Evolutionary conservation across 2,888 invertebrate genomes (phyloP).

Genomic region (Metellina segmentata): DNA sequence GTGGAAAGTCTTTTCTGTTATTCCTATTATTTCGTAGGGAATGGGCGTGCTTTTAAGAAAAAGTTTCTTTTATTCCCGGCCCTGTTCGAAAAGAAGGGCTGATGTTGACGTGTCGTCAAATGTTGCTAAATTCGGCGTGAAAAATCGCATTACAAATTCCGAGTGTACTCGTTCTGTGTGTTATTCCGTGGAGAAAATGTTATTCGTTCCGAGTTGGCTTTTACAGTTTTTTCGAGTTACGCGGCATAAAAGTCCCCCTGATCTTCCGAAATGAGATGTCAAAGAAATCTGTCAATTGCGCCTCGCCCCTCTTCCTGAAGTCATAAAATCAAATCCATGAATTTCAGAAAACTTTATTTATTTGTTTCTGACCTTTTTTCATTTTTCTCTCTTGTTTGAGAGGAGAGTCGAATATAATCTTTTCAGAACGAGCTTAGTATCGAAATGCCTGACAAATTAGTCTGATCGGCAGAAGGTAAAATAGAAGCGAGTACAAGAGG

Average conservation of each 20-base stretch:
- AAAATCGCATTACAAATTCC: constrained; percentile 27
- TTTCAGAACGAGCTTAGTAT: no score
- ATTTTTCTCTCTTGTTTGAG: background rate
- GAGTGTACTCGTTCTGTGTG: background rate
- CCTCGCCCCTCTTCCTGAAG: background rate
- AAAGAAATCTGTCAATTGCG: constrained; percentile 19
- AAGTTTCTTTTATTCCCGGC: background rate
- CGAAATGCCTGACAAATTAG: no score
- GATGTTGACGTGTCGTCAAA: constrained; percentile 35
- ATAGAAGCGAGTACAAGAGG: no score
- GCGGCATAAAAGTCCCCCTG: background rate
- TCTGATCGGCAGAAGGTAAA: no score
- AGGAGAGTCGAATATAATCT: background rate
- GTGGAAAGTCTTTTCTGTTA: constrained; percentile 2
- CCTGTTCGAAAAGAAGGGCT: background rate
- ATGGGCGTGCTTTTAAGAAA: constrained; percentile 4
- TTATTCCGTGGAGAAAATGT: background rate
- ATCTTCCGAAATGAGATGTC: constrained; percentile 16
- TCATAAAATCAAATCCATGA: background rate
- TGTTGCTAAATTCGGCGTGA: constrained; percentile 27
- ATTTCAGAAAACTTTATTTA: background rate
- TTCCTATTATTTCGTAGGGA: background rate
- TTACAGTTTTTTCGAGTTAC: no score
- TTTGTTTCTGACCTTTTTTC: no score
- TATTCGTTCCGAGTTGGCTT: background rate